Evolutionary conservation across 1,140 invertebrate species (phyloP), one percentile per base, ranked within the genome.

Genomic region (Probaryconus sp.): DNA sequence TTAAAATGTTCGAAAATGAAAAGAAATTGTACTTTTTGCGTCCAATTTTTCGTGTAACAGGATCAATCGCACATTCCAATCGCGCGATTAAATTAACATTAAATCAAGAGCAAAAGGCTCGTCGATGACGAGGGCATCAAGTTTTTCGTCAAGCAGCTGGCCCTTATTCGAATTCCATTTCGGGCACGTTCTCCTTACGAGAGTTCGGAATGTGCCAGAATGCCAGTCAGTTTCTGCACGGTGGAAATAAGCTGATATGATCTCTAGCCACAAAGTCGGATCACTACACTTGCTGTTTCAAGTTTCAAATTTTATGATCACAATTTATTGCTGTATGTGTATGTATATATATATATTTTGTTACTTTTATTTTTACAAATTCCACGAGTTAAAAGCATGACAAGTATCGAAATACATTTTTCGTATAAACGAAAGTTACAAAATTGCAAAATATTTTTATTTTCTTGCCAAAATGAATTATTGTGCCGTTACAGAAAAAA

Each of bases 161-260:
- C 50, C 61, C 70, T 67, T 63, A 56, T 33, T 65, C 37, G 61
- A 70, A 70, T 76, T 70, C 73, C 67, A 61, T 76, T 76, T 67
- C 16, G 73, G 61, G n/a, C n/a, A 45, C 73, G 61, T 60, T 69
- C 64, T 75, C 71, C 69, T 73, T 64, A 50, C 71, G 58, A 63
- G 61, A 63, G 58, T 13, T 35, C 50, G 63, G 63, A 67, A 73
- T 67, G 70, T 47, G 30, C 47, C 37, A 38, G 47, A 69, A 69
- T 70, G 56, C 16, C 48, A 70, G 63, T 30, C 42, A 71, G 53
- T 53, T 55, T 21, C 38, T 16, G 30, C 14, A 58, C 37, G 48
- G 51, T 64, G 47, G 61, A 56, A 74, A 63, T 50, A 16, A 61
- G 30, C 35, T 56, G 50, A 71, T 60, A 6, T 43, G 60, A 72